Base-by-base conservation (phyloP, 2,888 invertebrate genomes). In the Luperina nickerlii region DNA sequence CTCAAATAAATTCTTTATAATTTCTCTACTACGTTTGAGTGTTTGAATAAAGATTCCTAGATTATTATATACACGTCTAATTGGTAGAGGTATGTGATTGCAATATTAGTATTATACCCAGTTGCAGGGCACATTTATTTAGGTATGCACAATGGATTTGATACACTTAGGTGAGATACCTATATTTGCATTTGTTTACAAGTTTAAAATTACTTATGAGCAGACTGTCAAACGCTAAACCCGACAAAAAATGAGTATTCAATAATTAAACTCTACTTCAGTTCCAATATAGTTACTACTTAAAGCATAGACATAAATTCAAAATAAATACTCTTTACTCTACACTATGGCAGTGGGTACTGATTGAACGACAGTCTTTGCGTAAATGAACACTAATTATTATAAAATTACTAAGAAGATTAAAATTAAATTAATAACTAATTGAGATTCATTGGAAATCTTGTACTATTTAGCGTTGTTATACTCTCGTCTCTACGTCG, bases 381-480 rank as follows among this genome's bases (percentile, higher is more conserved):
- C 92, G 89, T 88, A 91, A 94, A 94, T 91, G 92, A 93, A 92
- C 89, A 83, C 90, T 92, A 92, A 78, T 88, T 86, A 87, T 88
- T 88, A 87, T 84, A 90, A 83, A 84, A 88, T 88, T 88, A 88
- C 90, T 87, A 91, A 89, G 86, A 88, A 87, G 83, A 89, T 87
- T 90, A 88, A 90, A 91, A 92, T 91, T 92, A 92, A 92, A 92
- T 92, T 93, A 94, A 90, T 90, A 92, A 92, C 95, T 96, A 95
- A 94, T 93, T 97, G 96, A 97, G 96, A 96, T 95, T 96, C 96
- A 96, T 95, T 96, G 96, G 96, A 96, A 96, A 96, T 94, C 96
- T 96, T 96, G 95, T 96, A 96, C 95, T 95, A 93, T 91, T 88
- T 71, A 74, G 89, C 84, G 85, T 91, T 87, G 89, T 94, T 92